phyloP scores from a whole-genome alignment of 2,888 invertebrate species.

The Rhabditophanes sp. region DNA sequence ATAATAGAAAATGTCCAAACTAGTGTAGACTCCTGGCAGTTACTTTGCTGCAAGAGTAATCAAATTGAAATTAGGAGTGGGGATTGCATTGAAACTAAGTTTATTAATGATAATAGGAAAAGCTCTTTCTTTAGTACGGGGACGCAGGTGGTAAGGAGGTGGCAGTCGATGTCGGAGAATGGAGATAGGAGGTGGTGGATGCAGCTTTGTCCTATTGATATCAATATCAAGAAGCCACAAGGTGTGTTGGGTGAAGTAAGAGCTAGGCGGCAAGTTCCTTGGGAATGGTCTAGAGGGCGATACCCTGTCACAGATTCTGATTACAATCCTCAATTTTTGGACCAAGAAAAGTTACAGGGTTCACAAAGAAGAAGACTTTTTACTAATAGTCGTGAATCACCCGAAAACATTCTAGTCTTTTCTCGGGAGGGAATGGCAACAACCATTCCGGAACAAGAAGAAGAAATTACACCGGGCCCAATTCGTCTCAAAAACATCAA shows the following conservation, averaged over 20 bases:
- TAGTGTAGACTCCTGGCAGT: conserved; percentile 20
- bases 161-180: conserved; percentile 23
- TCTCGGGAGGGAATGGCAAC: too few species aligned
- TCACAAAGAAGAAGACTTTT: conserved; percentile 8
- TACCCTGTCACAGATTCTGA: conserved; percentile 14
- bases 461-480: too few species aligned
- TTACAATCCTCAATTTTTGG: conserved; percentile 17
- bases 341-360: conserved; percentile 15
- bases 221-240: conserved; percentile 14
- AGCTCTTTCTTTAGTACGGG: conserved; percentile 21
- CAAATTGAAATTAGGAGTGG: conserved; percentile 12
- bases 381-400: too few species aligned
- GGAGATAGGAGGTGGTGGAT: conserved; percentile 25
- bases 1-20: conserved; percentile 15
- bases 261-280: conserved; percentile 18
- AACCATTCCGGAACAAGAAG: too few species aligned
- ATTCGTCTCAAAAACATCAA: too few species aligned
- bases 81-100: conserved; percentile 22
- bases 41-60: conserved; percentile 17
- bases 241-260: conserved; percentile 15
- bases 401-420: too few species aligned
- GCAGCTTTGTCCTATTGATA: conserved; percentile 20
- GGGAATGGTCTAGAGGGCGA: conserved; percentile 18
- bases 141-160: conserved; percentile 18
- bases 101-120: conserved; percentile 21